phyloP scores from a whole-genome alignment of 1,140 invertebrate species.

The Drosophila suzukii region DNA sequence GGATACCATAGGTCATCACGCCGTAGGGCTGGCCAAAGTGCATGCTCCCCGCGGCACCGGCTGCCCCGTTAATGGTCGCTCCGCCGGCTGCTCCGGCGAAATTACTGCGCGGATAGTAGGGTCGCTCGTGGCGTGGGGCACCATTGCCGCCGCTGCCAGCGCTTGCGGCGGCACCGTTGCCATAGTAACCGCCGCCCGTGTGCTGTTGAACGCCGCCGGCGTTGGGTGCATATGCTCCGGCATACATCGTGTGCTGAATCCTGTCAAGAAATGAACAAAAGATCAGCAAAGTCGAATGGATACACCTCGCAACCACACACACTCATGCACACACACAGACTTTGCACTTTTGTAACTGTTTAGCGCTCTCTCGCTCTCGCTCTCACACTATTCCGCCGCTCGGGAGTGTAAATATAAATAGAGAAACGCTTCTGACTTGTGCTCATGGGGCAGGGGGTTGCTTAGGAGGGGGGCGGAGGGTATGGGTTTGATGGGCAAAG shows the following conservation, averaged over 20 bases:
- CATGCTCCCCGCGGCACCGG: conserved; percentile 61
- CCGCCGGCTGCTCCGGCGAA: conserved; percentile 48
- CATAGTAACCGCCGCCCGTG: conserved; percentile 70
- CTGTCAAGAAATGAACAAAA: conserved; percentile 16
- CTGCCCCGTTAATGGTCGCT: conserved; percentile 46
- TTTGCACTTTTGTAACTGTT: conserved; percentile 37
- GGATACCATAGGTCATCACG: conserved; percentile 71
- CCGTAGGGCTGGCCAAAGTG: conserved; percentile 70
- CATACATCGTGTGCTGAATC: conserved; percentile 54
- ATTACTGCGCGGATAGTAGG: conserved; percentile 54
- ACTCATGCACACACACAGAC: conserved; percentile 11
- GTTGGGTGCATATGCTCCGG: conserved; percentile 74
- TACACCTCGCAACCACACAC: background rate
- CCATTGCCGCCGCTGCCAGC: conserved; percentile 40
- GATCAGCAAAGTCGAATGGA: conserved; percentile 1
- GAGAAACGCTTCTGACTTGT: conserved; percentile 14
- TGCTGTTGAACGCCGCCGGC: conserved; percentile 74
- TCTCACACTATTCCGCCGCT: conserved; percentile 4
- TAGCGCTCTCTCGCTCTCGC: conserved; percentile 3
- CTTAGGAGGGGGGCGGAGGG: background rate
- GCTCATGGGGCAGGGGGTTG: background rate
- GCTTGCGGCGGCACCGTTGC: conserved; percentile 68
- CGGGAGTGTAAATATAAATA: conserved; percentile 26
- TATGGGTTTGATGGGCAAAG: background rate
- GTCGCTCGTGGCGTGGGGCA: conserved; percentile 56